phyloP scores from a whole-genome alignment of 2,797 vertebrate genomes.

The Cossypha dichroa region DNA sequence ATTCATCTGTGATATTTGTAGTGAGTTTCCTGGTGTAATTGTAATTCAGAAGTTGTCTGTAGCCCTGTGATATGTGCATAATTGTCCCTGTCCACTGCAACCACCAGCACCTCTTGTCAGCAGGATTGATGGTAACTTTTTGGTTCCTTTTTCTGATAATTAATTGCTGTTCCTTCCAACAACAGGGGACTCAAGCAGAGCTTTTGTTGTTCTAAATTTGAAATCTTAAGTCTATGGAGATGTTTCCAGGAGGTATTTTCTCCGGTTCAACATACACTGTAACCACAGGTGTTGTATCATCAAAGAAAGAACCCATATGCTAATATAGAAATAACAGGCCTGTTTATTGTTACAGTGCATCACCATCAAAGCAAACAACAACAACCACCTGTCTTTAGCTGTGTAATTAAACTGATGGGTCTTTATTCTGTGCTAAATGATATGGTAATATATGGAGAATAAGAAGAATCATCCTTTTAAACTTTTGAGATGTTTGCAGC shows the following conservation, averaged over 20 bases:
- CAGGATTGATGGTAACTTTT: slow-evolving; percentile 59
- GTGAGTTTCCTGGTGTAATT: slow-evolving; percentile 56
- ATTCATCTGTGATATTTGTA: slow-evolving; percentile 47
- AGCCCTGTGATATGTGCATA: slow-evolving; percentile 58
- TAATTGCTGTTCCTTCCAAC: slow-evolving; percentile 59
- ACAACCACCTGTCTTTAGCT: slow-evolving; percentile 66
- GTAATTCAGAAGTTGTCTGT: slow-evolving; percentile 62
- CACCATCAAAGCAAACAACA: slow-evolving; percentile 71
- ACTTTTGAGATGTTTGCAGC: not conserved
- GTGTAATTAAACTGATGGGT: slow-evolving; percentile 46
- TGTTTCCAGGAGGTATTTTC: slow-evolving; percentile 47
- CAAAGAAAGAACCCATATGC: slow-evolving; percentile 62
- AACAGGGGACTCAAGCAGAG: slow-evolving; percentile 14
- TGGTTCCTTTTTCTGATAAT: slow-evolving; percentile 63
- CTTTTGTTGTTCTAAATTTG: slow-evolving; percentile 59
- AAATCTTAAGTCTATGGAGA: slow-evolving; percentile 46
- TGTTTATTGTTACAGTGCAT: slow-evolving; percentile 62
- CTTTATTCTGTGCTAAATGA: slow-evolving; percentile 56
- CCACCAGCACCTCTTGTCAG: slow-evolving; percentile 54
- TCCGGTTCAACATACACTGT: slow-evolving; percentile 8
- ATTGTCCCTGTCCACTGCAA: slow-evolving; percentile 59
- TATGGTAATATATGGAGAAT: slow-evolving; percentile 47
- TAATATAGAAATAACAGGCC: slow-evolving; percentile 57
- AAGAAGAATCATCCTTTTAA: not conserved
- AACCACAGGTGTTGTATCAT: slow-evolving; percentile 67